Percentiles rank a stretch among this genome's conserved stretches.
Evolutionary conservation across 2,888 invertebrate species (phyloP).

Genomic region (Drosophila rubida): DNA sequence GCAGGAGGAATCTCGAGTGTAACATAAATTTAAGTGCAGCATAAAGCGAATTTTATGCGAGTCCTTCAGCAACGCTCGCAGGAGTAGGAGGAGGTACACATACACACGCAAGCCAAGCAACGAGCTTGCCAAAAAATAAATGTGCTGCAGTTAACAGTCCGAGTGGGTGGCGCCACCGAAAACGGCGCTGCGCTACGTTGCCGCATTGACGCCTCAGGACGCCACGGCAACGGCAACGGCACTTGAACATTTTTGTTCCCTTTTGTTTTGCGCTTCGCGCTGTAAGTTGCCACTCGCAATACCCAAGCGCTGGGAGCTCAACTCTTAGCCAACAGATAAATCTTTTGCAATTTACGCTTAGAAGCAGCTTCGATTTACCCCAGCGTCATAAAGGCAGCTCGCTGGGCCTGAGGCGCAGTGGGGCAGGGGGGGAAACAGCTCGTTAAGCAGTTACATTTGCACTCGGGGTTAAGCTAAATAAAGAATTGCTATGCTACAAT

Average conservation of each 20-base stretch:
- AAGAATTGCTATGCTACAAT: slow-evolving; percentile 54
- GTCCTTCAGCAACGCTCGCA: slow-evolving; percentile 6
- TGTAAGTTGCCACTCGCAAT: slow-evolving; percentile 18
- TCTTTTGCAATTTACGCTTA: slow-evolving; percentile 66
- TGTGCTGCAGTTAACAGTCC: slow-evolving; percentile 24
- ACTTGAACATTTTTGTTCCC: slow-evolving; percentile 22
- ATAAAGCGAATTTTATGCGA: slow-evolving; percentile 73
- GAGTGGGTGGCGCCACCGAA: slow-evolving; percentile 9
- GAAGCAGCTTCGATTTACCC: slow-evolving; percentile 18
- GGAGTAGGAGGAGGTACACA: neutral
- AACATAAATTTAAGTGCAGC: slow-evolving; percentile 77
- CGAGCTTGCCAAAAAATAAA: slow-evolving; percentile 13
- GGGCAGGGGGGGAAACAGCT: slow-evolving; percentile 22
- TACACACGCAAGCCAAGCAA: neutral
- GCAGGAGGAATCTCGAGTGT: slow-evolving; percentile 68
- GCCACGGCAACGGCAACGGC: too few relatives aligned
- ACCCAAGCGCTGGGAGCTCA: slow-evolving; percentile 25
- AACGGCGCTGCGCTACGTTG: neutral
- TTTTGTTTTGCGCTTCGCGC: slow-evolving; percentile 27
- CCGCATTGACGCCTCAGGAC: slow-evolving; percentile 37
- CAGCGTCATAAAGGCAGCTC: neutral
- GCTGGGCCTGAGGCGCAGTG: neutral
- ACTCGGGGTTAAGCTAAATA: slow-evolving; percentile 65
- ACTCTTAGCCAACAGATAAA: slow-evolving; percentile 60
- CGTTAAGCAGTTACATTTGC: slow-evolving; percentile 55